Percentiles rank a stretch among this genome's conserved stretches.
phyloP scores from a whole-genome alignment of 2,888 invertebrate species.

The Ophion ellenae region DNA sequence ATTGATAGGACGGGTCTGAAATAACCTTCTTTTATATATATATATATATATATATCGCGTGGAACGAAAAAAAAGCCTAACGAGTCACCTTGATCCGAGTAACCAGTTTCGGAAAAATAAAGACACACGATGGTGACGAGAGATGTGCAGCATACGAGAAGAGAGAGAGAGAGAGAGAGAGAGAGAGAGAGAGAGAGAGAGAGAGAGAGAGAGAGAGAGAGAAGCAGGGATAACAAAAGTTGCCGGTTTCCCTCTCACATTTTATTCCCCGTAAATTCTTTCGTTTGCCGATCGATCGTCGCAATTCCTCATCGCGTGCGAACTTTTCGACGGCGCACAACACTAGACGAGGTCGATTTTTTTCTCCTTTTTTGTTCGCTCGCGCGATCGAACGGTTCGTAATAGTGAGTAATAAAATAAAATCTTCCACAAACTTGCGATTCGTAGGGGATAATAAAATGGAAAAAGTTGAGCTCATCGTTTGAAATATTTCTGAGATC shows the following conservation, averaged over 20 bases:
- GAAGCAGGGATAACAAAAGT: background rate
- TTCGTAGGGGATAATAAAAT: too few relatives aligned
- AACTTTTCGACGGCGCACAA: too few relatives aligned
- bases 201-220: background rate
- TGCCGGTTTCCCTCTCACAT: slow-evolving; percentile 7
- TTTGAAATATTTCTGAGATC: background rate
- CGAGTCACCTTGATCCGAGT: slow-evolving; percentile 58
- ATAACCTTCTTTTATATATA: too few relatives aligned
- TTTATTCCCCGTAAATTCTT: slow-evolving; percentile 16
- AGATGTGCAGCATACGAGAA: slow-evolving; percentile 26
- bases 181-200: background rate
- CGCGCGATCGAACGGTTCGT: too few relatives aligned
- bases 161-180: background rate
- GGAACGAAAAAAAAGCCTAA: slow-evolving; percentile 38
- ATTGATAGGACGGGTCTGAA: too few relatives aligned
- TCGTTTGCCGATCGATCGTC: background rate
- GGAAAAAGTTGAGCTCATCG: too few relatives aligned
- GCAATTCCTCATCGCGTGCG: too few relatives aligned
- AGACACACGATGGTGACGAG: slow-evolving; percentile 24
- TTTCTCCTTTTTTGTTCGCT: too few relatives aligned
- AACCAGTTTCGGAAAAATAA: slow-evolving; percentile 63
- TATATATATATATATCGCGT: too few relatives aligned
- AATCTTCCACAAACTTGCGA: too few relatives aligned
- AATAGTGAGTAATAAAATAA: too few relatives aligned
- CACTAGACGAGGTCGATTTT: too few relatives aligned